phyloP scores from a whole-genome alignment of 2,113 vertebrate species.

The Rafetus swinhoei region DNA sequence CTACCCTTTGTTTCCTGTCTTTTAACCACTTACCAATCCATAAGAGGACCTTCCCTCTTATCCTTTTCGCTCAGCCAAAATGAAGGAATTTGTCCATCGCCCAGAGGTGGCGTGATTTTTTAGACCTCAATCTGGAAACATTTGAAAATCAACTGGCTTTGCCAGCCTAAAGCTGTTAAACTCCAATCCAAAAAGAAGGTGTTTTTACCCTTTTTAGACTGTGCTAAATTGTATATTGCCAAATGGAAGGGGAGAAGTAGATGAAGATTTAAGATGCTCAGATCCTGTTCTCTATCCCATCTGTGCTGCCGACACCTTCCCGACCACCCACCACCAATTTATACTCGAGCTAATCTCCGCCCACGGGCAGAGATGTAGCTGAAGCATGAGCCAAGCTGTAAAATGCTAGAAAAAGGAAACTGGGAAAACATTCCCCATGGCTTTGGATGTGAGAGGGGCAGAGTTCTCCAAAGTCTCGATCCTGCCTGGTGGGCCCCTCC shows the following conservation, averaged over 20 bases:
- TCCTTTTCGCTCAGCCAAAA: neutral
- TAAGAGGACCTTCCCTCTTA: no score
- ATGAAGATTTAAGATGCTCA: neutral
- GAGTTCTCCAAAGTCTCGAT: fast-evolving
- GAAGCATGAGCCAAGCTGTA: constrained; percentile 47
- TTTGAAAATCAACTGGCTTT: neutral
- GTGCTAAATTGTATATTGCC: neutral
- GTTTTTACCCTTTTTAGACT: neutral
- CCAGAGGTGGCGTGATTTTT: fast-evolving
- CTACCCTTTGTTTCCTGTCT: no score
- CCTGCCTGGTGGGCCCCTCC: neutral
- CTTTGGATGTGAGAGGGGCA: neutral
- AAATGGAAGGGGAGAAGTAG: neutral
- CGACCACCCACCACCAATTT: constrained; percentile 66
- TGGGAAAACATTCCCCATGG: constrained; percentile 42
- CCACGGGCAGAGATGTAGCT: constrained; percentile 55
- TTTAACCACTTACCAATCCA: no score
- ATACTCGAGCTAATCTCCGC: constrained; percentile 66
- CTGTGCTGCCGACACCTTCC: constrained; percentile 35
- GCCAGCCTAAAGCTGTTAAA: neutral
- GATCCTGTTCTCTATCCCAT: neutral
- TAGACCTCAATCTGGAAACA: neutral
- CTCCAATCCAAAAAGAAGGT: neutral
- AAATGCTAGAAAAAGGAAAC: neutral
- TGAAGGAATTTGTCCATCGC: neutral